A percentile compares a stretch with the other conserved stretches of the same genome.
Conservation (phyloP, 1,140 invertebrate species). For the Listronotus oregonensis region DNA sequence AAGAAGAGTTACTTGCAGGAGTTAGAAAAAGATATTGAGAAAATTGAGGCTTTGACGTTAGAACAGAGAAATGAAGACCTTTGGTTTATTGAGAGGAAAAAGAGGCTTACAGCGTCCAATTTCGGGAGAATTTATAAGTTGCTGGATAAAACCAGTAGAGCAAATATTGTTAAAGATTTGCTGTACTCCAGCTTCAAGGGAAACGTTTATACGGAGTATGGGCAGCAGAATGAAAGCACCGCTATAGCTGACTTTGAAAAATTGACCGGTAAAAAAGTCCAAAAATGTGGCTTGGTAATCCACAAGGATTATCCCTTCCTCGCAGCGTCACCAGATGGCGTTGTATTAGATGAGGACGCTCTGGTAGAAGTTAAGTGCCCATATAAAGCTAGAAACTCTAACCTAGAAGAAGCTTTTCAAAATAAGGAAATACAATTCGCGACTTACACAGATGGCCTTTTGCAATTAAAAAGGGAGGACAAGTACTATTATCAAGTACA, state of each 20-base stretch:
- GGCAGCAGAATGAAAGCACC: constrained; percentile 32
- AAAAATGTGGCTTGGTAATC: constrained; percentile 35
- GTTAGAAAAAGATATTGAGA: constrained; percentile 30
- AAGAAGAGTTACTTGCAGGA: constrained; percentile 29
- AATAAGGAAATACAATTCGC: constrained; percentile 34
- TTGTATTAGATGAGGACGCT: constrained; percentile 31
- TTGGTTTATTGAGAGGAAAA: constrained; percentile 37
- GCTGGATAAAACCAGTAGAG: constrained; percentile 32
- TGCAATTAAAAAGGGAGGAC: constrained; percentile 39
- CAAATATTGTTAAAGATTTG: constrained; percentile 36
- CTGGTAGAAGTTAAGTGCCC: constrained; percentile 43
- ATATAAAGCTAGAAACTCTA: constrained; percentile 30
- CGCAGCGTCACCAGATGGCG: constrained; percentile 41
- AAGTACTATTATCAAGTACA: constrained; percentile 50
- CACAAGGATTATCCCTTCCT: constrained; percentile 36
- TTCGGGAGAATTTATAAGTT: constrained; percentile 45
- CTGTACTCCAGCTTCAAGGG: constrained; percentile 34
- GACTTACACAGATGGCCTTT: constrained; percentile 31
- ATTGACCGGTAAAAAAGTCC: constrained; percentile 25
- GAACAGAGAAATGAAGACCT: constrained; percentile 28
- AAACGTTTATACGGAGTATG: constrained; percentile 35
- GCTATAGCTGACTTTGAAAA: constrained; percentile 31
- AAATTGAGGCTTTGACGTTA: constrained; percentile 26
- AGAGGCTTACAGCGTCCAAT: constrained; percentile 46
- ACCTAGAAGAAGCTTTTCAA: constrained; percentile 29